Conservation (phyloP, 1,140 invertebrate species). For the Trichonephila clavata region DNA sequence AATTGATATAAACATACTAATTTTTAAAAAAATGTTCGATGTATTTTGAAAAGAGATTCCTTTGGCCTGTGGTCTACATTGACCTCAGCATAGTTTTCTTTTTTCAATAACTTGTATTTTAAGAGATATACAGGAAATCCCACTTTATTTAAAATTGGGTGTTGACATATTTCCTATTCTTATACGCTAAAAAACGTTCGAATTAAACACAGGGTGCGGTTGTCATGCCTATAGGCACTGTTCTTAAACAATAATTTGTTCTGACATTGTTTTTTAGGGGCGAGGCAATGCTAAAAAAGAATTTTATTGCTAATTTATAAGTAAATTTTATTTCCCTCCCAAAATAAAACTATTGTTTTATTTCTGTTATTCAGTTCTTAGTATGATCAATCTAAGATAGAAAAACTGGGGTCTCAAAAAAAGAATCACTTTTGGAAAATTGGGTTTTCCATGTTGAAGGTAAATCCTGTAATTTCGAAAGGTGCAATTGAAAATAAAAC, state of each 20-base stretch:
- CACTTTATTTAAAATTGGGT: neutral
- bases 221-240: neutral
- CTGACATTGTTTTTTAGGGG: neutral
- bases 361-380: too few relatives aligned
- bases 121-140: neutral
- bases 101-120: neutral
- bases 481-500: too few relatives aligned
- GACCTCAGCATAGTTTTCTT: too few relatives aligned
- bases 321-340: neutral
- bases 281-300: neutral
- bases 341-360: neutral
- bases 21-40: too few relatives aligned
- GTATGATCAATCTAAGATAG: neutral
- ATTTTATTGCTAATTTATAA: constrained; percentile 11
- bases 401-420: neutral
- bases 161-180: neutral
- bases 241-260: neutral
- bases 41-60: too few relatives aligned
- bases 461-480: too few relatives aligned
- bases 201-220: constrained; percentile 5
- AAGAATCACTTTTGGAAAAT: too few relatives aligned
- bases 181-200: neutral
- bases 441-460: too few relatives aligned
- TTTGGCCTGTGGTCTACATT: too few relatives aligned
- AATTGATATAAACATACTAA: too few relatives aligned